phyloP scores from a whole-genome alignment of 2,888 invertebrate species.

The Diplolepis rosae region DNA sequence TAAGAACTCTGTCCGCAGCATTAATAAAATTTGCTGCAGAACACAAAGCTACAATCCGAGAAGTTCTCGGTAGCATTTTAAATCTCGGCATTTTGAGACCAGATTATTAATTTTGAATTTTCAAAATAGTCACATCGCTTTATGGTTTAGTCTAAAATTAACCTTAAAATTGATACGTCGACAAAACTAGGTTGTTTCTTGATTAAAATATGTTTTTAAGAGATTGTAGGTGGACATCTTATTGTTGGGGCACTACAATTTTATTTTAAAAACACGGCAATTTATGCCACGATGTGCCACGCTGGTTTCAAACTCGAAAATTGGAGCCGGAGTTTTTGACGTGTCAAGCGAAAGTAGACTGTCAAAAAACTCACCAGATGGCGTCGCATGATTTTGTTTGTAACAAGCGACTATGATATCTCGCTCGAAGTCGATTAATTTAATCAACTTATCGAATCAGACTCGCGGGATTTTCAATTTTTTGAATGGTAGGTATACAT shows the following conservation, averaged over 20 bases:
- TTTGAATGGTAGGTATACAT: no score
- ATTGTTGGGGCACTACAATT: neutral
- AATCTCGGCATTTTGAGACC: constrained; percentile 72
- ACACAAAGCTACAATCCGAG: constrained; percentile 80
- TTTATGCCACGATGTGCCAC: neutral
- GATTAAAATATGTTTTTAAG: neutral
- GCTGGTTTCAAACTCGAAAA: neutral
- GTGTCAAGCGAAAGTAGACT: neutral
- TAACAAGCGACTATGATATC: no score
- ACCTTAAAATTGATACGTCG: neutral
- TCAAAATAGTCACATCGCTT: neutral
- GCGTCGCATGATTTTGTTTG: neutral
- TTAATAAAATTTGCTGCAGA: constrained; percentile 85
- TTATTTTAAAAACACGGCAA: neutral
- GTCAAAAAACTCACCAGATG: neutral
- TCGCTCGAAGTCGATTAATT: no score
- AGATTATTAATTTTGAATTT: neutral
- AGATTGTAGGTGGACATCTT: neutral
- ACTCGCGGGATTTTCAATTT: no score
- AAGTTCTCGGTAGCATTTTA: constrained; percentile 76
- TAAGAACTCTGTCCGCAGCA: constrained; percentile 84
- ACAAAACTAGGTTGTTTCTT: neutral
- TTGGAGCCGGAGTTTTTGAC: neutral
- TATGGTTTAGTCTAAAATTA: neutral
- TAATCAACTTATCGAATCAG: no score